phyloP scores from a whole-genome alignment of 2,113 vertebrate genomes.

The Isurus oxyrinchus region DNA sequence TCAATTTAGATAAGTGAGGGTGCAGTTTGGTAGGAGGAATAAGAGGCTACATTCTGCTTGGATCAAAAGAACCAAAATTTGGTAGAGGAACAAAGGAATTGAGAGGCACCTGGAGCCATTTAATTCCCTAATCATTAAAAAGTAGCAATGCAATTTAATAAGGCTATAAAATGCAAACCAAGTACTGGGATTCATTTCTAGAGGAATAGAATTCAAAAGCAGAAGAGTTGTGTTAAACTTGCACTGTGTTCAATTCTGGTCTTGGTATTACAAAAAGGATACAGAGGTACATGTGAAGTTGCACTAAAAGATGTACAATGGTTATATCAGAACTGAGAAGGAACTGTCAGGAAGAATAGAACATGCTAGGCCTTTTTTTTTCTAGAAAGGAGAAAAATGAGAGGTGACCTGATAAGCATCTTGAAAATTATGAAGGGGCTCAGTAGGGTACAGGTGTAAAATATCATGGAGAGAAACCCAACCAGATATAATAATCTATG shows the following conservation, averaged over 20 bases:
- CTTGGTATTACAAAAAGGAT: neutral
- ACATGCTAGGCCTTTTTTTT: neutral
- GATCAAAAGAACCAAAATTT: too few relatives aligned
- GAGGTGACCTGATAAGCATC: neutral
- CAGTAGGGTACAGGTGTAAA: neutral
- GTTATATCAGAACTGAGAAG: neutral
- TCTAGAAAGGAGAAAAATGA: neutral
- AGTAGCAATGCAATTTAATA: neutral
- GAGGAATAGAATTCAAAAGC: neutral
- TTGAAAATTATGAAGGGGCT: neutral
- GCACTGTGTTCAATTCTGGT: neutral
- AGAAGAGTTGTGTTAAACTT: neutral
- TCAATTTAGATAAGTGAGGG: too few relatives aligned
- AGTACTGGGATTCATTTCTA: neutral
- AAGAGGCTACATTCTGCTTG: too few relatives aligned
- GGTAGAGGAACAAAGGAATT: too few relatives aligned
- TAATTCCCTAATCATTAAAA: too few relatives aligned
- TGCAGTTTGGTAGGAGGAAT: too few relatives aligned
- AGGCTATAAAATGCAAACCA: neutral
- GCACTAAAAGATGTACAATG: neutral
- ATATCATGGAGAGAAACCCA: neutral
- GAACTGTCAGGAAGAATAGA: neutral
- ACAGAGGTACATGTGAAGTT: neutral
- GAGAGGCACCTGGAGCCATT: too few relatives aligned
- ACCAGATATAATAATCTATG: too few relatives aligned